Conservation (phyloP, 2,888 invertebrate species). For the Drosophila colorata region DNA sequence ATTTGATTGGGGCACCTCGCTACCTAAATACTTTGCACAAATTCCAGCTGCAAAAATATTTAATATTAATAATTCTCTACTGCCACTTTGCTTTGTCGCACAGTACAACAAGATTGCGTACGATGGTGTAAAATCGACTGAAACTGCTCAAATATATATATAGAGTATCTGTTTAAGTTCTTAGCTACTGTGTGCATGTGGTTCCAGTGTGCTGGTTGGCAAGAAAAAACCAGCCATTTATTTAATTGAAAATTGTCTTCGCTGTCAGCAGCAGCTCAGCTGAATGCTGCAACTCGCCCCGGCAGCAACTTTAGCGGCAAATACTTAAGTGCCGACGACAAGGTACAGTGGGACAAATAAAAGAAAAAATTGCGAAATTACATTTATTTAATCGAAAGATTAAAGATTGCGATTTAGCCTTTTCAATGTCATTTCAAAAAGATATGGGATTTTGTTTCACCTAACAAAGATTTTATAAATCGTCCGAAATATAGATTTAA, state of each 20-base stretch:
- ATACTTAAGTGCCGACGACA: constrained; percentile 48
- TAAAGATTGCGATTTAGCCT: too few relatives aligned
- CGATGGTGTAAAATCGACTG: neutral
- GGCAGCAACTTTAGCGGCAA: constrained; percentile 49
- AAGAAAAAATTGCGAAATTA: too few relatives aligned
- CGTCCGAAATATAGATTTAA: too few relatives aligned
- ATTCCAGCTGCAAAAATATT: constrained; percentile 44
- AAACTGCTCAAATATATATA: neutral
- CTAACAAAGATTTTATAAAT: too few relatives aligned
- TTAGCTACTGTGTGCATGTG: constrained; percentile 5
- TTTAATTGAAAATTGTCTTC: constrained; percentile 79
- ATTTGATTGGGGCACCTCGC: constrained; percentile 15
- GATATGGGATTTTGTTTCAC: too few relatives aligned
- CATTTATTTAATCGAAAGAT: too few relatives aligned
- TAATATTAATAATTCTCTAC: constrained; percentile 45
- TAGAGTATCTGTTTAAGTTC: neutral
- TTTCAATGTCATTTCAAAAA: too few relatives aligned
- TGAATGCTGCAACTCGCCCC: constrained; percentile 29
- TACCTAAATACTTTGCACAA: constrained; percentile 26
- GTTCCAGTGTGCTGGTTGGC: constrained; percentile 52
- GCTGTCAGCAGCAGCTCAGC: constrained; percentile 66
- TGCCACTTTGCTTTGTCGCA: constrained; percentile 1
- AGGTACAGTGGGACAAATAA: constrained; percentile 17
- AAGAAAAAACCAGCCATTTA: constrained; percentile 71
- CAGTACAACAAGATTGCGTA: neutral